Evolutionary conservation across 2,113 vertebrate species (phyloP), one percentile per base, ranked within the genome.

Genomic region (Talpa occidentalis): DNA sequence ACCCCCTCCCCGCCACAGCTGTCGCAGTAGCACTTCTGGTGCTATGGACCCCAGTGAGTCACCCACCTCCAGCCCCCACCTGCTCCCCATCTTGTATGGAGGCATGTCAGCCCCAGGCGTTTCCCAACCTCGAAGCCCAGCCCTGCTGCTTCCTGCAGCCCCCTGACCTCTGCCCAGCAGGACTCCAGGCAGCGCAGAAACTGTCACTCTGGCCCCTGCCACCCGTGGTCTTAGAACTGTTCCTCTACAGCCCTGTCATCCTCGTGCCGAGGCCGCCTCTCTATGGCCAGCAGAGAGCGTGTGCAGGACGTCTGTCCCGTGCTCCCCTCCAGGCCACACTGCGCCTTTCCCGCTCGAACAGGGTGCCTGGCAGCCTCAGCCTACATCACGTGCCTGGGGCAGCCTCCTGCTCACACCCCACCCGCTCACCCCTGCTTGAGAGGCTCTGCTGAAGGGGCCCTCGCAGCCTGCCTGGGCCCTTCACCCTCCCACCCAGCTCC

Each of bases 151-250:
- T 35, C 60, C 14, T 10, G 59, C 47, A 17, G 21, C 4, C 64
- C 11, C 47, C 35, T 64, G 5, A 6, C 24, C 17, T 85, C 44
- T 47, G 30, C 47, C 40, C 2, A 62, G 15, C 42, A 56, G 1
- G 28, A 35, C 37, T 32, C 47, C 56, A 26, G 6, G 49, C 10
- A 44, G 59, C 26, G 28, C 26, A 1, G 70, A 59, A 24, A 9
- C 54, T 26, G 17, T 62, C 66, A 10, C 12, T 19, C 1, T 17
- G 0, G 1, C 37, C 30, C 40, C 21, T 30, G 30, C 5, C 21
- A 30, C 0, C 59, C 32, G 2, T 0, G 8, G 7, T 1, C 62
- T n/a, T n/a, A 4, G 1, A 5, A 24, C 2, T 40, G 24, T 21
- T 74, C 60, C 6, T 9, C 47, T 22, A 15, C 26, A 3, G 15